Evolutionary conservation across 92 coral and sea anemone genomes (phyloP), one percentile per base, ranked within the genome.

Genomic region (Actinernus sp.): DNA sequence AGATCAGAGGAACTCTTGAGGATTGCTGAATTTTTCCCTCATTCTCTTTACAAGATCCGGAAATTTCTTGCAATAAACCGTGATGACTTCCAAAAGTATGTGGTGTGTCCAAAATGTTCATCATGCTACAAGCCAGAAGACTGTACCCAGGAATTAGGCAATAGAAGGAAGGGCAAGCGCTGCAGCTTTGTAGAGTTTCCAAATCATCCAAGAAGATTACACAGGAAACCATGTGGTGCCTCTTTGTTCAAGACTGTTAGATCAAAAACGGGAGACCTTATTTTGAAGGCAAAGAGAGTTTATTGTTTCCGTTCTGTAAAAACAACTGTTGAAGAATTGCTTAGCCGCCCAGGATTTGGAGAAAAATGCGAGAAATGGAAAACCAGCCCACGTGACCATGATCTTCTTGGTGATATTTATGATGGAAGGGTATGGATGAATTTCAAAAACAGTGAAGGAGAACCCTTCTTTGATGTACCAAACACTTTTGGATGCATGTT

Each of bases 361-460:
- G 76, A 66, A 1, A 65, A 58, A 10, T 77, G 70, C 38, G 84
- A 77, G 18, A 22, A 34, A 25, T 57, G 56, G 56, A 65, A 58
- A 9, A 57, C 55, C 12, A 24, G 39, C 0, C 58, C 65, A 3
- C 68, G 36, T 4, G 61, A 67, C 46, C 23, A 52, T 7, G 14
- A 58, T 13, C 37, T 67, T 3, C 24, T 58, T 19, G 66, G 84
- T 32, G 74, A 63, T 20, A 37, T 71, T 25, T 71, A 59, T n/a
- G 71, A 71, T 46, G 79, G 79, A 4, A 12, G 31, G 9, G 32
- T 71, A 3, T 71, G 79, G 71, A 71, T 45, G 14, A 43, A 4
- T 24, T 60, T 59, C 9, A 46, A 59, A 26, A 60, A 37, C 3
- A 8, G 49, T 2, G 59, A 60, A n/a, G 61, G 79, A 14, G 47